Conservation (phyloP, 1,140 invertebrate species). For the Bombus superbus region DNA sequence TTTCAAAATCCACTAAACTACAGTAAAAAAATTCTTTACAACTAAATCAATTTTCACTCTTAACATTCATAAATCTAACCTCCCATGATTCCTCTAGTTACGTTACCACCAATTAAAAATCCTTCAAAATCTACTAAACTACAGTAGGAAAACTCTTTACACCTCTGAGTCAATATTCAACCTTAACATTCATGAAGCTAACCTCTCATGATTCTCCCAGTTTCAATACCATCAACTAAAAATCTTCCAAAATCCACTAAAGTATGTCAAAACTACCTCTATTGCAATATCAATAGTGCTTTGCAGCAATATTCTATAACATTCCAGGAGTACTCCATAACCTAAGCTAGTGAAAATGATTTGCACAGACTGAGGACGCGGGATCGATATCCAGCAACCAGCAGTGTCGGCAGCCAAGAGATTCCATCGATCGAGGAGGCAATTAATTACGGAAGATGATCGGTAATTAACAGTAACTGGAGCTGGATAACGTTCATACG, state of each 20-base stretch:
- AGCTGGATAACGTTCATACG: slow-evolving; percentile 68
- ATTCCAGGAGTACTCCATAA: neutral
- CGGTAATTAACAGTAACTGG: slow-evolving; percentile 72
- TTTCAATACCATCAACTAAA: too few relatives aligned
- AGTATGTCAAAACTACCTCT: neutral
- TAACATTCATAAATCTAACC: too few relatives aligned
- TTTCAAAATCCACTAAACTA: neutral
- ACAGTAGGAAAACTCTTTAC: neutral
- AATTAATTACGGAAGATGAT: slow-evolving; percentile 72
- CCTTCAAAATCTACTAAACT: neutral
- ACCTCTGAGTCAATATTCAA: too few relatives aligned
- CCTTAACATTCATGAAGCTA: too few relatives aligned
- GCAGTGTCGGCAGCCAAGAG: neutral
- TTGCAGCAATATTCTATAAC: neutral
- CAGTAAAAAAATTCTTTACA: neutral
- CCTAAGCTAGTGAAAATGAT: neutral
- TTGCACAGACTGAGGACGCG: neutral
- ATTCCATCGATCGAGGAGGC: slow-evolving; percentile 25
- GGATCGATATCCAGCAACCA: neutral
- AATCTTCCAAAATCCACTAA: neutral
- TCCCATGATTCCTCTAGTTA: too few relatives aligned
- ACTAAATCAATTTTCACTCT: too few relatives aligned
- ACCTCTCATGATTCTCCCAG: too few relatives aligned
- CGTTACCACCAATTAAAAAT: too few relatives aligned
- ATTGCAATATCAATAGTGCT: neutral